Conservation (phyloP, 2,888 invertebrate genomes). For the Meiosimyza platycephala region DNA sequence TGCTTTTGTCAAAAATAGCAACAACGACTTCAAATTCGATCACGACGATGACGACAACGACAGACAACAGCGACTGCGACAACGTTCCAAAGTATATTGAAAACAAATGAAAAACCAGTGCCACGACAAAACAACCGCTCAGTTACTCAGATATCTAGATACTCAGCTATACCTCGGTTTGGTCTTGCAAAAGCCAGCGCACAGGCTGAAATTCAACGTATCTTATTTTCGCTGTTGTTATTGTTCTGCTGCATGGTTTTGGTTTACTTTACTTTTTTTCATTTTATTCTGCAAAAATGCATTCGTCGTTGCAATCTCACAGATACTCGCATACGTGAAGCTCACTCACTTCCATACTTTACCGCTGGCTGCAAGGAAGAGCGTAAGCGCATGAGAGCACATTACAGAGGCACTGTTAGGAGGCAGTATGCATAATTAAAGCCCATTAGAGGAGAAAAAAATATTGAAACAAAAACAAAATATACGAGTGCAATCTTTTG, state of each 20-base stretch:
- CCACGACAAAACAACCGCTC: conserved; percentile 46
- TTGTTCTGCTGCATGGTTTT: not conserved
- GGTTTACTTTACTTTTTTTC: conserved; percentile 10
- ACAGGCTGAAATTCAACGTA: conserved; percentile 14
- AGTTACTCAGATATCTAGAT: conserved; percentile 39
- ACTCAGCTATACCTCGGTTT: conserved; percentile 38
- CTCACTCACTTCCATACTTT: too few species aligned
- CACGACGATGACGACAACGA: conserved; percentile 43
- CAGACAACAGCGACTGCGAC: conserved; percentile 50
- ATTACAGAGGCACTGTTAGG: too few species aligned
- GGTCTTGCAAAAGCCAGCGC: conserved; percentile 42
- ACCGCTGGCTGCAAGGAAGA: too few species aligned
- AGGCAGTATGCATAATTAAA: too few species aligned
- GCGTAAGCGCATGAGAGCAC: too few species aligned
- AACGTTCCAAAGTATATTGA: conserved; percentile 32
- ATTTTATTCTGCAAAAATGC: conserved; percentile 19
- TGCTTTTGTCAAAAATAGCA: not conserved
- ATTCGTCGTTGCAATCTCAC: conserved; percentile 11
- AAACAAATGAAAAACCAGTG: conserved; percentile 36
- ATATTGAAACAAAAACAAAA: too few species aligned
- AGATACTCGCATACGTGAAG: not conserved
- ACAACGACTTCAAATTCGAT: conserved; percentile 2
- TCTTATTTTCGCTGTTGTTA: not conserved
- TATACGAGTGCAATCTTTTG: too few species aligned
- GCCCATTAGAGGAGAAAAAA: too few species aligned